These are phyloP conservation scores for Hippasteria phrygiana DNA, from an alignment of 53 echinoderm and acorn worm genomes.

Conservation along the genomic window DNA sequence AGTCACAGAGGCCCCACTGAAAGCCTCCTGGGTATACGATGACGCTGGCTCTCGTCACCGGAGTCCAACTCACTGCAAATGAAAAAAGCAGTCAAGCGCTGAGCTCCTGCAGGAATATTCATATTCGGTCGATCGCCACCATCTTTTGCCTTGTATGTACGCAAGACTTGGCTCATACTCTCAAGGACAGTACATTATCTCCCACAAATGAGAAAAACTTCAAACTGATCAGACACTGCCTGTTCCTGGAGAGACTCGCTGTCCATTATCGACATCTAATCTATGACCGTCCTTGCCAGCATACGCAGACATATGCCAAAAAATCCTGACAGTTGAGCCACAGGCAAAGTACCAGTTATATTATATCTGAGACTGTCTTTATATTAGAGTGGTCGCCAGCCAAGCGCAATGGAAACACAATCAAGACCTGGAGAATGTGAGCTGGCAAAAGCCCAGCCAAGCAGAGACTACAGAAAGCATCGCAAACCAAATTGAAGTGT, in stretches of 20 bases:
- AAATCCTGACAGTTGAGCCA: conserved; percentile 29
- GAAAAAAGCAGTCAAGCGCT: conserved; percentile 4
- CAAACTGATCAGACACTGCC: conserved; percentile 27
- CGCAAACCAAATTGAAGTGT: conserved; percentile 27
- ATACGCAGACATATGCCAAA: conserved; percentile 4
- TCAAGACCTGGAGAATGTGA: conserved; percentile 28
- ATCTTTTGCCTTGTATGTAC: background rate
- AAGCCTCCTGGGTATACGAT: background rate
- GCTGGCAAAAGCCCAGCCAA: background rate
- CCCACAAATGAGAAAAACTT: conserved; percentile 28
- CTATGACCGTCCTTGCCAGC: conserved; percentile 18
- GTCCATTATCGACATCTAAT: conserved; percentile 41
- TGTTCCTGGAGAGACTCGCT: conserved; percentile 9
- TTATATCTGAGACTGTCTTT: conserved; percentile 11
- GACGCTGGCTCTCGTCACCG: background rate
- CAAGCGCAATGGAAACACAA: conserved; percentile 58
- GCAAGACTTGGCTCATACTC: conserved; percentile 1
- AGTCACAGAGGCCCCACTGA: background rate
- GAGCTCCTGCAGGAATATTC: background rate
- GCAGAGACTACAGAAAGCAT: conserved; percentile 18
- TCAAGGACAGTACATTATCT: conserved; percentile 30
- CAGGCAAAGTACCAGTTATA: conserved; percentile 5
- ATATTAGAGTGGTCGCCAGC: conserved; percentile 8
- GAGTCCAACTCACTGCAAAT: background rate
- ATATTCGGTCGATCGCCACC: background rate